Evolutionary conservation across 1,140 invertebrate species (phyloP).

Genomic region (Drosophila lacteicornis): DNA sequence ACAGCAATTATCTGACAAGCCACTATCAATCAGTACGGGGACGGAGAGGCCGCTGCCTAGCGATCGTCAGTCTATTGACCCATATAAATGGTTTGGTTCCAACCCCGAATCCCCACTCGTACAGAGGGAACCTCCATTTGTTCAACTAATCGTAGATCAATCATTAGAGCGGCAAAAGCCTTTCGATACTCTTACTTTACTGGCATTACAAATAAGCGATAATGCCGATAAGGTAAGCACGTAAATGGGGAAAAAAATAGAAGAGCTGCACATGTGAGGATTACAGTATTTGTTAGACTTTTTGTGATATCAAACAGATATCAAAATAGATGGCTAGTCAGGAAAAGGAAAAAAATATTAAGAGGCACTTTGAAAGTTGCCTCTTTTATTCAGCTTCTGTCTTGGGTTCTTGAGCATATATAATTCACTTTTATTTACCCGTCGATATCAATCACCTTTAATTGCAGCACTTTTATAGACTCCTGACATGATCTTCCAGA

Average conservation of each 20-base stretch:
- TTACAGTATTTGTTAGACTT: background rate
- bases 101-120: background rate
- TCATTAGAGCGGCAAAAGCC: conserved; percentile 40
- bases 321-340: background rate
- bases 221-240: conserved; percentile 31
- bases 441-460: conserved; percentile 21
- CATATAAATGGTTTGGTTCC: conserved; percentile 37
- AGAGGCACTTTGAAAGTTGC: background rate
- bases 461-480: conserved; percentile 10
- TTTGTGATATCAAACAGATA: conserved; percentile 6
- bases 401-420: background rate
- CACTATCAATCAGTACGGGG: conserved; percentile 50
- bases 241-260: conserved; percentile 8
- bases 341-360: too few species aligned
- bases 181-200: conserved; percentile 40
- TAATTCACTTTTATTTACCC: conserved; percentile 6
- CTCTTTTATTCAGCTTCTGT: background rate
- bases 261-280: background rate
- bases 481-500: conserved; percentile 13
- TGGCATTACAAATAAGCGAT: conserved; percentile 15
- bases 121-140: conserved; percentile 39
- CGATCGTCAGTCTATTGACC: conserved; percentile 59
- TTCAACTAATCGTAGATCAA: conserved; percentile 54
- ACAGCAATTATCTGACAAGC: conserved; percentile 52
- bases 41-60: background rate